Conservation (phyloP, 1,140 invertebrate species). For the Subanguina moxae region DNA sequence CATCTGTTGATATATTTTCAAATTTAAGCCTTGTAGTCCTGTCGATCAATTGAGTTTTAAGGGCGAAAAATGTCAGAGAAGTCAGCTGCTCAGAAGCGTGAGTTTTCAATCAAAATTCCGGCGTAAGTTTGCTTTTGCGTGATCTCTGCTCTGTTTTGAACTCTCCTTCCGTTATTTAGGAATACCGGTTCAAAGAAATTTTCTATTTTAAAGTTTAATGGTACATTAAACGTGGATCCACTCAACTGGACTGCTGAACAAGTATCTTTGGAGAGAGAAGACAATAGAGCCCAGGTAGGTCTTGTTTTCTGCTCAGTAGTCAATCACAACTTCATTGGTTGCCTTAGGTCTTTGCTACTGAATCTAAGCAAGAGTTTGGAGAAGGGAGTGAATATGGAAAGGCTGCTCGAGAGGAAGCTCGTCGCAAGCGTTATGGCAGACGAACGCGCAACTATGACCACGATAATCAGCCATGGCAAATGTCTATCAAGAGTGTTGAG, state of each 20-base stretch:
- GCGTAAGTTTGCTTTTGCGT: constrained; percentile 27
- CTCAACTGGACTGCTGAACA: constrained; percentile 26
- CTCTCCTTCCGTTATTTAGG: constrained; percentile 21
- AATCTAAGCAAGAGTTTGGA: constrained; percentile 49
- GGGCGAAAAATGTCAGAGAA: no score
- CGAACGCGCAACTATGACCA: constrained; percentile 44
- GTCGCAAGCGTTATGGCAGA: constrained; percentile 55
- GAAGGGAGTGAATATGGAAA: constrained; percentile 55
- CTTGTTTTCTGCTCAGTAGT: no score
- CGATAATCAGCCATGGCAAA: constrained; percentile 53
- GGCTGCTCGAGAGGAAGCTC: constrained; percentile 55
- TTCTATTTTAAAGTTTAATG: constrained; percentile 57
- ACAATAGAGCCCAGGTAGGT: constrained; percentile 43
- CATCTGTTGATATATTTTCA: no score
- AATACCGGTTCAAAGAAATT: constrained; percentile 22
- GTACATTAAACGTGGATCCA: constrained; percentile 49
- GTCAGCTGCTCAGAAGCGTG: neutral
- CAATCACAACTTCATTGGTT: no score
- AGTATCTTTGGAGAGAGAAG: constrained; percentile 48
- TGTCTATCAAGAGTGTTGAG: constrained; percentile 34
- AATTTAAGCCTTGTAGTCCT: no score
- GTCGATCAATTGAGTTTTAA: no score
- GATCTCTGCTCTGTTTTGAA: neutral
- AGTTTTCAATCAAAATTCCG: constrained; percentile 31
- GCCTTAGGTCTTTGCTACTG: constrained; percentile 26